Evolutionary conservation across 2,888 invertebrate species (phyloP).

Genomic region (Drosophila formosana): DNA sequence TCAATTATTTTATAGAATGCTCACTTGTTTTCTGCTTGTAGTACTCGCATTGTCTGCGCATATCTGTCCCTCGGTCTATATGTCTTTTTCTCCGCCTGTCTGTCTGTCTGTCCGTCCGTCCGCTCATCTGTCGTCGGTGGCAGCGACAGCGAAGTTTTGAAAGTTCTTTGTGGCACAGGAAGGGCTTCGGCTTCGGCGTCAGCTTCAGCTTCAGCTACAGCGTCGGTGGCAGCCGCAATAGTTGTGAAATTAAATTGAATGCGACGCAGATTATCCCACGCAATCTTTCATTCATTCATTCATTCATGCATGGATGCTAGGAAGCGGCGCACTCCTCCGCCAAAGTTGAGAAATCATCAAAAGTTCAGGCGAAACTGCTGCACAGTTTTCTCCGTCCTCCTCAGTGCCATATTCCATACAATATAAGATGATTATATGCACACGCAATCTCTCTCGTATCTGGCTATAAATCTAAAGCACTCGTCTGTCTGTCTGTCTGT

Average conservation of each 20-base stretch:
- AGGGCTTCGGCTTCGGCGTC: constrained; percentile 40
- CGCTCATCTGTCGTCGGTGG: constrained; percentile 16
- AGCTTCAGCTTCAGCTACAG: constrained; percentile 4
- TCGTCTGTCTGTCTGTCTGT: constrained; percentile 22
- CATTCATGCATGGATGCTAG: constrained; percentile 29
- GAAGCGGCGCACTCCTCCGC: constrained; percentile 45
- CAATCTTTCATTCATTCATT: constrained; percentile 76
- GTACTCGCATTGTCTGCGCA: constrained; percentile 33
- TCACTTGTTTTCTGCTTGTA: constrained; percentile 73
- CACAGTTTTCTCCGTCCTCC: not conserved
- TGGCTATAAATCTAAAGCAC: constrained; percentile 66
- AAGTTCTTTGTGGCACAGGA: constrained; percentile 65
- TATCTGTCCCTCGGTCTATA: not conserved
- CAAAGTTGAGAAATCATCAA: constrained; percentile 66
- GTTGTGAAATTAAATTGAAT: constrained; percentile 81
- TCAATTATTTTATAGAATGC: constrained; percentile 81
- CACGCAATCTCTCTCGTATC: constrained; percentile 67
- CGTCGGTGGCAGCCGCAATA: constrained; percentile 63
- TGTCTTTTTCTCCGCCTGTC: constrained; percentile 14
- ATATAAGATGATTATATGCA: constrained; percentile 72
- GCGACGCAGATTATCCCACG: constrained; percentile 79
- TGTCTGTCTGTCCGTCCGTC: constrained; percentile 21
- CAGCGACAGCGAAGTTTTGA: constrained; percentile 51
- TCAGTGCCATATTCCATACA: constrained; percentile 22
- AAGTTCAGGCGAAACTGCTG: constrained; percentile 66